Evolutionary conservation across 2,113 vertebrate genomes (phyloP).

Genomic region (Bubo blakistoni): DNA sequence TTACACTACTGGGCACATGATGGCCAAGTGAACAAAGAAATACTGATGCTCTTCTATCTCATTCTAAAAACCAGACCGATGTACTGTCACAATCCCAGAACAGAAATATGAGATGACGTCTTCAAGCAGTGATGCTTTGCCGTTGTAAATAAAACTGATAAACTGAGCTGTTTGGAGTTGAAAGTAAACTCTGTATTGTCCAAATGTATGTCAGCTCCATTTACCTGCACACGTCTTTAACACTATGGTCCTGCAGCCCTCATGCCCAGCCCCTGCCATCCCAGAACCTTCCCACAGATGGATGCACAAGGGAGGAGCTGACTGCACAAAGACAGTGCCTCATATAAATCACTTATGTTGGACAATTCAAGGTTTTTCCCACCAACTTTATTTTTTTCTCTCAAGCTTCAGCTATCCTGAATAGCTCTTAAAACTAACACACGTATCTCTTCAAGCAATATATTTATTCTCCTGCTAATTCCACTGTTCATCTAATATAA

Average conservation of each 20-base stretch:
- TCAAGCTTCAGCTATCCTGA: background rate
- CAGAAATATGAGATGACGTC: background rate
- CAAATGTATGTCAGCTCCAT: background rate
- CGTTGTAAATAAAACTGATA: background rate
- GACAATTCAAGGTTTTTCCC: rapidly evolving
- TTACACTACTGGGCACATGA: background rate
- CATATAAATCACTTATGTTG: background rate
- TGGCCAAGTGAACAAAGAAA: background rate
- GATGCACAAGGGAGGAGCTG: background rate
- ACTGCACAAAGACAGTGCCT: background rate
- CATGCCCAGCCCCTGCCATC: background rate
- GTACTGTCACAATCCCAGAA: background rate
- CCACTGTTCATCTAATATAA: background rate
- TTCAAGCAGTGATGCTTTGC: background rate
- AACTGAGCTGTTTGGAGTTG: background rate
- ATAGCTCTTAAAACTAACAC: background rate
- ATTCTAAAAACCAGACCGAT: background rate
- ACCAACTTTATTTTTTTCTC: background rate
- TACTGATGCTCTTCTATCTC: background rate
- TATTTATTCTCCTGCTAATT: background rate
- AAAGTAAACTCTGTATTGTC: background rate
- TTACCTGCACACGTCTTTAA: background rate
- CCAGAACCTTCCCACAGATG: background rate
- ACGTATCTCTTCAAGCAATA: background rate
- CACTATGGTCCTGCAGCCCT: background rate